A percentile compares a stretch with the other conserved stretches of the same genome.
These are phyloP conservation scores for Nyctalus aviator DNA, from an alignment of 2,797 vertebrate genomes.

Conservation along the genomic window DNA sequence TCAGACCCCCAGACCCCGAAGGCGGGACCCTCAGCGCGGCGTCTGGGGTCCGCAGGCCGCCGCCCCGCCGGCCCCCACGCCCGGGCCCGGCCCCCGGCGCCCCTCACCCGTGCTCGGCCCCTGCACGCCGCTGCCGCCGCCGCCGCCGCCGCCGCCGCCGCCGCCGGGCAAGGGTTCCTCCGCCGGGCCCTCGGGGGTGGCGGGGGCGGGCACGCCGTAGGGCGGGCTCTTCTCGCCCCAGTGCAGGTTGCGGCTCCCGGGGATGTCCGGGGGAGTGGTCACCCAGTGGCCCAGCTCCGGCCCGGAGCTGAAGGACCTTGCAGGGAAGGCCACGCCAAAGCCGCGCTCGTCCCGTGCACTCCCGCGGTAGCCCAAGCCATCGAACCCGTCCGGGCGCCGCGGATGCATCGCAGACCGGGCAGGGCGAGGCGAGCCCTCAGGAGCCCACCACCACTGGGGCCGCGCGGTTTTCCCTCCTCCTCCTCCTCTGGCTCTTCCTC, in stretches of 20 bases:
- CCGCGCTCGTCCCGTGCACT: constrained; percentile 88
- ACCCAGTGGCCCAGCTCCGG: constrained; percentile 93
- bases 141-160: neutral
- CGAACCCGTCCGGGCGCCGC: constrained; percentile 95
- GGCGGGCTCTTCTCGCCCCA: constrained; percentile 92
- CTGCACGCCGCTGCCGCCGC: constrained; percentile 8
- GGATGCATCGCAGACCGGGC: constrained; percentile 89
- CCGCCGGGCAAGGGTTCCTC: constrained; percentile 78
- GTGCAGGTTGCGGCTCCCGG: constrained; percentile 96
- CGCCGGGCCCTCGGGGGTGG: constrained; percentile 79
- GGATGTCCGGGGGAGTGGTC: constrained; percentile 95
- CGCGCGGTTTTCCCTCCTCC: neutral
- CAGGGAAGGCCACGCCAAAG: constrained; percentile 86
- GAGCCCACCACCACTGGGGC: neutral
- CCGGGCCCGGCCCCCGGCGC: neutral
- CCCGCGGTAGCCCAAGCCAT: constrained; percentile 92
- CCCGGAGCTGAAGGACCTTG: constrained; percentile 89
- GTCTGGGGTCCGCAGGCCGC: neutral
- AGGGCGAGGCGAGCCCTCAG: neutral
- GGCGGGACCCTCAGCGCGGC: neutral
- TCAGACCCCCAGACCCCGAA: neutral
- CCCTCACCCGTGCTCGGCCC: constrained; percentile 70
- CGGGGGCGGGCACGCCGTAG: constrained; percentile 83
- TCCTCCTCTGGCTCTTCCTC: neutral
- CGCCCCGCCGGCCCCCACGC: rapidly evolving